A percentile compares a stretch with the other conserved stretches of the same genome.
These are phyloP conservation scores for Orussus abietinus DNA, from an alignment of 1,140 invertebrate species.

Conservation along the genomic window DNA sequence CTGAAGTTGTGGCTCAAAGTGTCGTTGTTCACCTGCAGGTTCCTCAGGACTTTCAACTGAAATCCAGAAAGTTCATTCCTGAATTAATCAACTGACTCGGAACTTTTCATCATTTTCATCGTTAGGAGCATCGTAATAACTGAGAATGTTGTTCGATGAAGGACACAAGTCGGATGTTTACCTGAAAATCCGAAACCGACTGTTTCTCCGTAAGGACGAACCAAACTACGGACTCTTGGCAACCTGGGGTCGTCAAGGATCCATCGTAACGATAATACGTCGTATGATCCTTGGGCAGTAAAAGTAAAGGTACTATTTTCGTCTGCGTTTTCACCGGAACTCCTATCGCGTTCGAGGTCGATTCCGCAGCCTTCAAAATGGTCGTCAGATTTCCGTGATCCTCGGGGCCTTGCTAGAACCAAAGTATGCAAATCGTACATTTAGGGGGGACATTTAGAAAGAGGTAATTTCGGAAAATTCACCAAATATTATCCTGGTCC, in stretches of 20 bases:
- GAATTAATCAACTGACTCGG: no score
- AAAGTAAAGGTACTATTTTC: conserved; percentile 42
- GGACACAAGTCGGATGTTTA: conserved; percentile 25
- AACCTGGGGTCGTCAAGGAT: conserved; percentile 72
- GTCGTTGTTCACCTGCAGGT: conserved; percentile 17
- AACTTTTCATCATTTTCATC: neutral
- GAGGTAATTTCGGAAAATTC: no score
- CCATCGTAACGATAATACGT: conserved; percentile 67
- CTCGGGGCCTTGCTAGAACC: no score
- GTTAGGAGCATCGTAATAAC: neutral
- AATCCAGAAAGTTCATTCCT: no score
- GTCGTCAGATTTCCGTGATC: conserved; percentile 51
- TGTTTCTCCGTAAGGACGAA: conserved; percentile 62
- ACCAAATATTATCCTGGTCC: no score
- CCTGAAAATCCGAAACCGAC: conserved; percentile 59
- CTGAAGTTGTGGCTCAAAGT: conserved; percentile 28
- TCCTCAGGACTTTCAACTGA: conserved; percentile 28
- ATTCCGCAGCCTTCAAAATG: conserved; percentile 47
- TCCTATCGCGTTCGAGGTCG: conserved; percentile 30
- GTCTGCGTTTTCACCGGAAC: conserved; percentile 18
- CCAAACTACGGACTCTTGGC: conserved; percentile 71
- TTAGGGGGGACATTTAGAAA: no score
- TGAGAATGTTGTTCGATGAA: neutral
- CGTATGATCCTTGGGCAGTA: conserved; percentile 55
- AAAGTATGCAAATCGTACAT: no score